phyloP scores from a whole-genome alignment of 1,140 invertebrate species.

The Drosophila pseudoananassae region DNA sequence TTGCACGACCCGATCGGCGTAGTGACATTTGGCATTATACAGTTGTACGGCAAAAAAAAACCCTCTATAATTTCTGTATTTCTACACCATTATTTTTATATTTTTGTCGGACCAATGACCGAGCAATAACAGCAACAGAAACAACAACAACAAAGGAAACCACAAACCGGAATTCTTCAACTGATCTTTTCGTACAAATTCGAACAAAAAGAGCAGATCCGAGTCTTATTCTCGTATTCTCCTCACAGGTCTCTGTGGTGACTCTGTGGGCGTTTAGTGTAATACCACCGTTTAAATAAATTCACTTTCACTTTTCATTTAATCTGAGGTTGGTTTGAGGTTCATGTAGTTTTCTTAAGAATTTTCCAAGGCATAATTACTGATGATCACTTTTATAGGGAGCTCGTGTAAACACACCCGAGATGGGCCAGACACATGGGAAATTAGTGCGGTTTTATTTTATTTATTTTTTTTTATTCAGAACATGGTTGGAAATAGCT shows the following conservation, averaged over 20 bases:
- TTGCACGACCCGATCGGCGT: slow-evolving; percentile 44
- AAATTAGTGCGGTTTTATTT: slow-evolving; percentile 23
- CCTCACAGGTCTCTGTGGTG: slow-evolving; percentile 14
- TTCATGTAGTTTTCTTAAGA: slow-evolving; percentile 26
- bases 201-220: slow-evolving; percentile 52
- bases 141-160: slow-evolving; percentile 57
- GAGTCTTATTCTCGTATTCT: slow-evolving; percentile 27
- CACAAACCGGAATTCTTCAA: slow-evolving; percentile 80
- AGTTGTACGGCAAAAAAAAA: slow-evolving; percentile 7
- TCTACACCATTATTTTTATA: slow-evolving; percentile 50
- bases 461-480: slow-evolving; percentile 16
- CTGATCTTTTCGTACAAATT: slow-evolving; percentile 75
- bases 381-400: too few relatives aligned
- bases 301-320: slow-evolving; percentile 74
- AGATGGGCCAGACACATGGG: background rate
- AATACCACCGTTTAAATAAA: slow-evolving; percentile 38
- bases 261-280: slow-evolving; percentile 29
- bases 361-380: slow-evolving; percentile 49
- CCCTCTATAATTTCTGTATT: slow-evolving; percentile 42
- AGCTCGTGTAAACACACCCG: too few relatives aligned
- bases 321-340: slow-evolving; percentile 20
- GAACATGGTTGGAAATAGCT: slow-evolving; percentile 64
- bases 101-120: slow-evolving; percentile 77
- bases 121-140: slow-evolving; percentile 29
- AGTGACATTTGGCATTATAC: slow-evolving; percentile 49